These are phyloP conservation scores for Telmatochromis sp. DNA, from an alignment of 2,113 vertebrate species.

Conservation along the genomic window DNA sequence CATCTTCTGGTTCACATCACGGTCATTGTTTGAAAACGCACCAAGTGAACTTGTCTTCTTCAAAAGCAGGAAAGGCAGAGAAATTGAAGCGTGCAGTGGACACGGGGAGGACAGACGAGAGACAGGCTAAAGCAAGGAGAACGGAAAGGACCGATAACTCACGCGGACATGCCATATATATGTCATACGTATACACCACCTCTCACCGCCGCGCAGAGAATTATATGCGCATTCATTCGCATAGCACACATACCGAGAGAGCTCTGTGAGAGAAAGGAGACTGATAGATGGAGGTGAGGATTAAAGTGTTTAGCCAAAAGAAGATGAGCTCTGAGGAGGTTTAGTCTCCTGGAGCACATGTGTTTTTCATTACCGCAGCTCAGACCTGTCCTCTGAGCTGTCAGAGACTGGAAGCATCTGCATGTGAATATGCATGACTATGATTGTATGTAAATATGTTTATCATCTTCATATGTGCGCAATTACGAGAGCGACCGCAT, in stretches of 20 bases:
- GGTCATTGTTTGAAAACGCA: neutral
- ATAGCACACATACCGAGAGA: neutral
- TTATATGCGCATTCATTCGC: neutral
- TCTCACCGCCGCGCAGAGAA: neutral
- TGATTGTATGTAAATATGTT: slow-evolving; percentile 4
- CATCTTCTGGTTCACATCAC: neutral
- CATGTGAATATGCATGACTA: neutral
- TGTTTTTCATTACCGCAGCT: slow-evolving; percentile 59
- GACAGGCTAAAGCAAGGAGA: neutral
- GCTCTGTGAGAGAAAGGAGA: neutral
- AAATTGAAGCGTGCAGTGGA: neutral
- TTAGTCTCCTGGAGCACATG: slow-evolving; percentile 47
- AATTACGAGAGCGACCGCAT: neutral
- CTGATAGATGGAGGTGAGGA: slow-evolving; percentile 42
- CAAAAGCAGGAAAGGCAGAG: neutral
- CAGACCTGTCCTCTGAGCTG: slow-evolving; percentile 55
- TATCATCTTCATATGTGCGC: neutral
- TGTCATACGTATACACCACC: neutral
- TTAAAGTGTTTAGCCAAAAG: slow-evolving; percentile 44
- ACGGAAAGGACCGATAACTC: neutral
- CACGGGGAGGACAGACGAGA: neutral
- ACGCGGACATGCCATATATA: neutral
- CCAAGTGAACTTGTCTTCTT: neutral
- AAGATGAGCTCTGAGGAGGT: slow-evolving; percentile 55
- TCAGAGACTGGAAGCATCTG: slow-evolving; percentile 40